phyloP scores from a whole-genome alignment of 2,888 invertebrate species.

The Aphodius sticticus region DNA sequence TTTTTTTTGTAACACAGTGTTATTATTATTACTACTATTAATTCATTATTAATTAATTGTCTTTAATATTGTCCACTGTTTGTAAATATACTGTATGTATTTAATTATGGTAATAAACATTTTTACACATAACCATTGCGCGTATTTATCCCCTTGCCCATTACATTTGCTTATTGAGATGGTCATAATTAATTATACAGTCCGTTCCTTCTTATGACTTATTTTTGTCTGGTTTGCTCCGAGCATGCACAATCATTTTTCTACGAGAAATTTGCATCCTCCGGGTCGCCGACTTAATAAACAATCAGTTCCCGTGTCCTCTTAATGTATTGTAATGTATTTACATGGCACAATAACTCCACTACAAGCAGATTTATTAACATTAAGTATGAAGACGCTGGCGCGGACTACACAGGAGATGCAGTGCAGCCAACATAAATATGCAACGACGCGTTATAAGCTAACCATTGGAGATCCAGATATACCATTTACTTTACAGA shows the following conservation, averaged over 20 bases:
- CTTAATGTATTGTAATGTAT: conserved; percentile 22
- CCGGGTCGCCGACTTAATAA: not conserved
- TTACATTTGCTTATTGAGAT: not conserved
- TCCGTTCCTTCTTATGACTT: not conserved
- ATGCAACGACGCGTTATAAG: not conserved
- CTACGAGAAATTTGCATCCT: conserved; percentile 5
- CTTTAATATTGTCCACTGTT: not conserved
- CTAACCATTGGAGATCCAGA: not conserved
- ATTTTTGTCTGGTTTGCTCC: not conserved
- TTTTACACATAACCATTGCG: conserved; percentile 23
- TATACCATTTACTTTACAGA: too few relatives aligned
- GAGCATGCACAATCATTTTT: conserved; percentile 11
- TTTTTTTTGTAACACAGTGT: too few relatives aligned
- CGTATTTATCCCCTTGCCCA: not conserved
- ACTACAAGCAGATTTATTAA: conserved; percentile 12
- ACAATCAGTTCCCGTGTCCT: not conserved
- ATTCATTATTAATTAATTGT: too few relatives aligned
- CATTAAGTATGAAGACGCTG: conserved; percentile 5
- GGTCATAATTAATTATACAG: conserved; percentile 6
- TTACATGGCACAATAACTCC: conserved; percentile 9
- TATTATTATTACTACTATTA: not conserved
- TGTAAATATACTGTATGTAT: conserved; percentile 26
- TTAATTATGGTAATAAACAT: conserved; percentile 32
- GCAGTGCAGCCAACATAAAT: not conserved
- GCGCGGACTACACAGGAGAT: not conserved